These are phyloP conservation scores for Chloropsis cyanopogon DNA, from an alignment of 2,113 vertebrate species.

Conservation along the genomic window DNA sequence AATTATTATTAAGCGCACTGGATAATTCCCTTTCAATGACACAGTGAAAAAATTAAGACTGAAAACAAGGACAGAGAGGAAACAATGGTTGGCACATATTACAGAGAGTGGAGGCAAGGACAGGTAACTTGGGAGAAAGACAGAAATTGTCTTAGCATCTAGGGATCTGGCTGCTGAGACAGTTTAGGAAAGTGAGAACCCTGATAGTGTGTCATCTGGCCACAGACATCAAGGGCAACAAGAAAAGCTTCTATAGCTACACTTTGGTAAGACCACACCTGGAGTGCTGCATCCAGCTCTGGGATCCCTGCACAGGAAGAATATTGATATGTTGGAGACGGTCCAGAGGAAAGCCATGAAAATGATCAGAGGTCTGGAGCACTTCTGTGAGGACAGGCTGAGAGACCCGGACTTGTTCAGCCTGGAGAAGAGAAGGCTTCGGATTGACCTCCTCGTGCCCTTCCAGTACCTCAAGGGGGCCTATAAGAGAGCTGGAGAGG, in stretches of 20 bases:
- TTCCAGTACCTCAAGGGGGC: not conserved
- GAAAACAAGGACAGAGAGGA: not conserved
- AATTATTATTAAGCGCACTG: not conserved
- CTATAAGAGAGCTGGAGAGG: not conserved
- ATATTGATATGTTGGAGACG: not conserved
- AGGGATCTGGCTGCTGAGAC: not conserved
- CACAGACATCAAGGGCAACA: not conserved
- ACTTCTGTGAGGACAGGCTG: not conserved
- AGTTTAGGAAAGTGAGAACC: not conserved
- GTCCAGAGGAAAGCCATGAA: not conserved
- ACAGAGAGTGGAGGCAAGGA: not conserved
- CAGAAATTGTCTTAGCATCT: not conserved
- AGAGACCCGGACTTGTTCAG: not conserved
- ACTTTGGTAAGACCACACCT: not conserved
- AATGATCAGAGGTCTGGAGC: not conserved
- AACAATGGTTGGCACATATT: not conserved
- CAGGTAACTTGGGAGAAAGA: not conserved
- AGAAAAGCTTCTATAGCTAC: not conserved
- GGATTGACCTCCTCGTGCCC: fast-evolving
- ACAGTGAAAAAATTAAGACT: not conserved
- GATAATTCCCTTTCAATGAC: not conserved
- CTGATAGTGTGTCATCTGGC: not conserved
- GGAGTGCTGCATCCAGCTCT: not conserved
- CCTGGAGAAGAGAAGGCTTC: not conserved
- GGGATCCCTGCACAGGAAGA: not conserved